Conservation (phyloP, 1,140 invertebrate species). For the Drosophila pruinosa region DNA sequence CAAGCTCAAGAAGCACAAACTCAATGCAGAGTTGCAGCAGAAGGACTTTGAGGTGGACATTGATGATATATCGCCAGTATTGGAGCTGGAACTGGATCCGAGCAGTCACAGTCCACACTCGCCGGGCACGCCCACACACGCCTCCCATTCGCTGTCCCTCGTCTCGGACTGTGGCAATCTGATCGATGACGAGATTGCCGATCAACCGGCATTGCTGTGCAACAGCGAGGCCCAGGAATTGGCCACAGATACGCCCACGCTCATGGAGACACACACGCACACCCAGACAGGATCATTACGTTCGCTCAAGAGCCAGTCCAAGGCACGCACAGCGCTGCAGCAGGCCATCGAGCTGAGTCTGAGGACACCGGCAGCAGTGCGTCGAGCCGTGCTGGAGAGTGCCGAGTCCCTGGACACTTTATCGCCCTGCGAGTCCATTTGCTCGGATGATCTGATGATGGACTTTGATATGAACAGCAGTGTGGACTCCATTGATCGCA, state of each 20-base stretch:
- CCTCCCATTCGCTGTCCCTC: constrained; percentile 89
- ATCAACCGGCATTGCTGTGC: constrained; percentile 93
- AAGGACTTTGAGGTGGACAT: constrained; percentile 75
- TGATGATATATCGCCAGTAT: constrained; percentile 77
- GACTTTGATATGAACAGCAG: constrained; percentile 91
- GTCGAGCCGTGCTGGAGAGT: constrained; percentile 82
- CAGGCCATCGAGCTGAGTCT: constrained; percentile 81
- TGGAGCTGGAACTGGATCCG: constrained; percentile 63
- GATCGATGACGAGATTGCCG: constrained; percentile 95
- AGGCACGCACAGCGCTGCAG: constrained; percentile 69
- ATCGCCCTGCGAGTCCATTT: constrained; percentile 90
- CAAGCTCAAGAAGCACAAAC: constrained; percentile 82
- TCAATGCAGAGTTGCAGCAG: constrained; percentile 76
- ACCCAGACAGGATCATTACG: constrained; percentile 65
- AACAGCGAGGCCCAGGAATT: constrained; percentile 82
- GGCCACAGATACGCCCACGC: constrained; percentile 72
- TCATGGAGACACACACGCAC: constrained; percentile 70
- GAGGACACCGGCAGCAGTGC: constrained; percentile 70
- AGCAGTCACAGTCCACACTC: constrained; percentile 83
- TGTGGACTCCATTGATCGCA: constrained; percentile 87
- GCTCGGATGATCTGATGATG: constrained; percentile 92
- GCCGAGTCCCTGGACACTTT: constrained; percentile 89
- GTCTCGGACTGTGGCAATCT: constrained; percentile 87
- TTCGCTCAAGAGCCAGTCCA: constrained; percentile 74
- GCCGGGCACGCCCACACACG: constrained; percentile 90